Base-by-base conservation (phyloP, 2,797 vertebrate genomes). In the Anguilla marmorata region DNA sequence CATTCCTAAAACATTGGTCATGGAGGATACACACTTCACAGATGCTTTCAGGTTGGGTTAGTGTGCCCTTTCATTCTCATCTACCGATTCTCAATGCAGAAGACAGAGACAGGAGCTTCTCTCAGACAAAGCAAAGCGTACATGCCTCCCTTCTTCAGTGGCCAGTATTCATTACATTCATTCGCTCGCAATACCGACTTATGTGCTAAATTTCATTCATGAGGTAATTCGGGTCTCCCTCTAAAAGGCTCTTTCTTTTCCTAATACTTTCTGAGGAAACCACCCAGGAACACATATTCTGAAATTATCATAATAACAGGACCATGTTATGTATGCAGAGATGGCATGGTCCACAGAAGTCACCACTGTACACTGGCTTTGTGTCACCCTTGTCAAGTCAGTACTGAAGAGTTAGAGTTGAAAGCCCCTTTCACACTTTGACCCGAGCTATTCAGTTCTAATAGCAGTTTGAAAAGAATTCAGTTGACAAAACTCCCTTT, bases 1-100 rank as follows among this genome's bases (percentile, higher is more conserved):
- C 88, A 92, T 90, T 88, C 88, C 90, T 91, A 88, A 30, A 30
- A 52, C 87, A 88, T 91, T 91, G 63, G 90, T 90, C 89, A 90
- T 85, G 88, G 80, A 86, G 84, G 85, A 86, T 83, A 85, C 87
- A 80, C 86, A 86, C 82, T 66, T 82, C 27, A 33, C 74, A 16
- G 86, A 85, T 21, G n/a, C 89, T 88, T 90, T 87, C 84, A 86
- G 80, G 72, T 76, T 76, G 33, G 54, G 24, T 52, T 85, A 87
- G 79, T 30, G 69, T 58, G 69, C 72, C 58, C 50, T 41, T 41
- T 85, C 5, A 6, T 50, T 48, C 86, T 74, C 83, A 58, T 88
- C 86, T 84, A 76, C 89, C 2, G 54, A 76, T 86, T 72, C 69
- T 86, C 37, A 58, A 21, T 50, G 84, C 87, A 83, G 86, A 69